These are phyloP conservation scores for Myripristis jacobus DNA, from an alignment of 2,797 vertebrate species.

Conservation along the genomic window DNA sequence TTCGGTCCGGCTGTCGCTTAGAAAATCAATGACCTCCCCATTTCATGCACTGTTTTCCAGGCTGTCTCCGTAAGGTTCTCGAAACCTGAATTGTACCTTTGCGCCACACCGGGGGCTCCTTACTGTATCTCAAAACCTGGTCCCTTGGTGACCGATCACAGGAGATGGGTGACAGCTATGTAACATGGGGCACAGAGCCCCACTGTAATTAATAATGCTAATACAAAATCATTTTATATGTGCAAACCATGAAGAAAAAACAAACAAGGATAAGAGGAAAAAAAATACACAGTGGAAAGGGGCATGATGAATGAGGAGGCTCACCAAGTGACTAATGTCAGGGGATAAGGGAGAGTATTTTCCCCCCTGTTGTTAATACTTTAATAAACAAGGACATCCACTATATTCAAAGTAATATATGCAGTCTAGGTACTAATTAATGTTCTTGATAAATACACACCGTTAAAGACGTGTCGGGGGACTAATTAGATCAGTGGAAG, in stretches of 20 bases:
- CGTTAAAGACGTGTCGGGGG: constrained; percentile 78
- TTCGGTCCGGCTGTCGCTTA: constrained; percentile 58
- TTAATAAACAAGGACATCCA: constrained; percentile 81
- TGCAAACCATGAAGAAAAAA: constrained; percentile 68
- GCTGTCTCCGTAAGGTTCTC: constrained; percentile 49
- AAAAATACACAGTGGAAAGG: constrained; percentile 54
- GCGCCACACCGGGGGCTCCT: constrained; percentile 6
- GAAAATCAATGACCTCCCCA: constrained; percentile 71
- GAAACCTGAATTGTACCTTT: constrained; percentile 43
- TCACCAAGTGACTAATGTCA: constrained; percentile 73
- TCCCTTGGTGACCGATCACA: constrained; percentile 26
- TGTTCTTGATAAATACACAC: constrained; percentile 84
- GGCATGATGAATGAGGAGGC: constrained; percentile 72
- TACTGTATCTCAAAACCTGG: constrained; percentile 22
- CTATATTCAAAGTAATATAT: constrained; percentile 80
- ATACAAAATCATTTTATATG: constrained; percentile 72
- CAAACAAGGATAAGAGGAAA: constrained; percentile 72
- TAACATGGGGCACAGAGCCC: constrained; percentile 36
- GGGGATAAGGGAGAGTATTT: constrained; percentile 67
- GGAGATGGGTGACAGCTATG: constrained; percentile 50
- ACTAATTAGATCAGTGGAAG: constrained; percentile 86
- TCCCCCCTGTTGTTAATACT: constrained; percentile 75
- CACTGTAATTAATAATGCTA: constrained; percentile 74
- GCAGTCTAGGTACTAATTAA: constrained; percentile 82
- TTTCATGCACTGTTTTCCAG: constrained; percentile 67